Conservation (phyloP, 37 sponge, comb jelly and placozoan genomes). For the Bolinopsis microptera region DNA sequence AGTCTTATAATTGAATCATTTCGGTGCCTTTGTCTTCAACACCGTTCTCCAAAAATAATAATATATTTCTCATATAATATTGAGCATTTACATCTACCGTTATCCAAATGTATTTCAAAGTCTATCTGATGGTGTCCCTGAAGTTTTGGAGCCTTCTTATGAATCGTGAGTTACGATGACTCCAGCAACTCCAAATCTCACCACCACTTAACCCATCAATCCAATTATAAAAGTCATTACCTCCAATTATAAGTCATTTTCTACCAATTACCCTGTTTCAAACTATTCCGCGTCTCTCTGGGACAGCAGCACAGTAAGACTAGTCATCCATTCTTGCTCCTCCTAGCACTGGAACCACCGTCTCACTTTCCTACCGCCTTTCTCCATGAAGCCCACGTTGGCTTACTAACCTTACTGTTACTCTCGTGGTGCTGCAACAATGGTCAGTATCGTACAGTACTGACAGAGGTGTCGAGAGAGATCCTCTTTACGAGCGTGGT, state of each 20-base stretch:
- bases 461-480: no score
- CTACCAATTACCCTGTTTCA: background rate
- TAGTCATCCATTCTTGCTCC: background rate
- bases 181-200: background rate
- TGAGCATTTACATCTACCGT: no score
- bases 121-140: background rate
- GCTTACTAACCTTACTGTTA: background rate
- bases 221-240: no score
- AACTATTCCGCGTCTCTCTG: background rate
- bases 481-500: no score
- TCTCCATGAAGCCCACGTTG: background rate
- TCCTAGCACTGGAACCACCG: background rate
- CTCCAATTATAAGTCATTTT: background rate
- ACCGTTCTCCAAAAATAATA: no score
- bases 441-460: no score
- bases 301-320: constrained; percentile 47
- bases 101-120: no score
- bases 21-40: no score
- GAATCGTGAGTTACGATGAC: background rate
- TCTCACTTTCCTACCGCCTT: no score
- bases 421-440: background rate
- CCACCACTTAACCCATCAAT: background rate
- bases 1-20: no score
- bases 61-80: no score
- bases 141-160: background rate